These are phyloP conservation scores for Archivesica marissinica DNA, from an alignment of 1,140 invertebrate species.

Conservation along the genomic window DNA sequence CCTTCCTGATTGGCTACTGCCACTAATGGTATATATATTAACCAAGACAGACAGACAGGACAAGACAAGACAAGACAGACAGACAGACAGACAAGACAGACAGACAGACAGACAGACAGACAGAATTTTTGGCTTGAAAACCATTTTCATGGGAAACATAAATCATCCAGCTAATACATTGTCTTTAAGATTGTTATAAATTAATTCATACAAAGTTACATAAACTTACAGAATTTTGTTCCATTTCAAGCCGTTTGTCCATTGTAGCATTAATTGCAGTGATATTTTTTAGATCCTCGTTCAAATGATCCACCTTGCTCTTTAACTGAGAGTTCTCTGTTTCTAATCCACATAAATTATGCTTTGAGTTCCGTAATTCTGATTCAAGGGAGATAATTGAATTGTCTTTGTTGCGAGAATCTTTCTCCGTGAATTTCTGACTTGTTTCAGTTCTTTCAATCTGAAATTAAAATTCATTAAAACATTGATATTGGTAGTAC, in stretches of 20 bases:
- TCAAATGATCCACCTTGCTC: constrained; percentile 66
- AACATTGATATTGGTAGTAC: no score
- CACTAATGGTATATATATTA: no score
- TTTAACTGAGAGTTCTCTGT: constrained; percentile 67
- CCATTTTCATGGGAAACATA: no score
- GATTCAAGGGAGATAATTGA: constrained; percentile 69
- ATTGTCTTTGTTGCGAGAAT: constrained; percentile 70
- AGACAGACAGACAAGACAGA: no score
- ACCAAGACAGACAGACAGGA: no score
- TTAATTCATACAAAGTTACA: not conserved
- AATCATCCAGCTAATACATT: no score
- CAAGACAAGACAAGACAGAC: no score
- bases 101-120: not conserved
- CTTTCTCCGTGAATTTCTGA: constrained; percentile 52
- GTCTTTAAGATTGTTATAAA: no score
- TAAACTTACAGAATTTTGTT: constrained; percentile 70
- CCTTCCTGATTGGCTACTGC: no score
- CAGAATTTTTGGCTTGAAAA: no score
- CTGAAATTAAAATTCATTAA: no score
- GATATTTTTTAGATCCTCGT: constrained; percentile 72
- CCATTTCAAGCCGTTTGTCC: constrained; percentile 72
- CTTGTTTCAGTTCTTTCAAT: constrained; percentile 68
- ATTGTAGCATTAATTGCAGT: constrained; percentile 66
- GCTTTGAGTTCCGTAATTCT: constrained; percentile 67
- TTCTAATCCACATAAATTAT: constrained; percentile 63